phyloP scores from a whole-genome alignment of 2,888 invertebrate species.

The Lochmaea capreae region DNA sequence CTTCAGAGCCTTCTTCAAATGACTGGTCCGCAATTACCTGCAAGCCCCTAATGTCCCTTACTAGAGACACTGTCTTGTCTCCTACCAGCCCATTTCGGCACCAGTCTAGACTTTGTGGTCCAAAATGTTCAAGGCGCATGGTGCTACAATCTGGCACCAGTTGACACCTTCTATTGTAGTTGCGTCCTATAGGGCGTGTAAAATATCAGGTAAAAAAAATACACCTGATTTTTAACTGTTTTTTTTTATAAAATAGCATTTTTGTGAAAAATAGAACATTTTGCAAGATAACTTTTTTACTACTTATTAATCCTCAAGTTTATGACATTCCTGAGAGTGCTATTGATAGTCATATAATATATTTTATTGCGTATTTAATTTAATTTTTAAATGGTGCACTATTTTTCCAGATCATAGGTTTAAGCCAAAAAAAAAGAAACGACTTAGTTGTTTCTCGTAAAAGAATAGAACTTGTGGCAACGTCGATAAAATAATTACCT shows the following conservation, averaged over 20 bases:
- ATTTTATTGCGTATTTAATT: slow-evolving; percentile 29
- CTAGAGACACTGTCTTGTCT: too few relatives aligned
- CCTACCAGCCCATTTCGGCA: too few relatives aligned
- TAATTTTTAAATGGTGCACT: slow-evolving; percentile 26
- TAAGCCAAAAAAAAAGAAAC: slow-evolving; percentile 2
- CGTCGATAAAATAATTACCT: not conserved
- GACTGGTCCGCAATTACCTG: too few relatives aligned
- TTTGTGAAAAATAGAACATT: not conserved
- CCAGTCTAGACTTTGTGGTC: too few relatives aligned
- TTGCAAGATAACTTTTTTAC: slow-evolving; percentile 8
- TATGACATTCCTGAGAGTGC: slow-evolving; percentile 41
- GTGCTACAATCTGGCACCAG: too few relatives aligned
- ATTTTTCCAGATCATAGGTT: slow-evolving; percentile 15
- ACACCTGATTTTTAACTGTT: too few relatives aligned
- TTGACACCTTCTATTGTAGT: too few relatives aligned
- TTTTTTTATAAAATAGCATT: not conserved
- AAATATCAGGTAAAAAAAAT: not conserved
- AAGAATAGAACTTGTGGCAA: not conserved
- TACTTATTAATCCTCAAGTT: slow-evolving; percentile 12
- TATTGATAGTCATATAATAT: slow-evolving; percentile 36
- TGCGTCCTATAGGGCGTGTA: too few relatives aligned
- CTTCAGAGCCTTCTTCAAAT: too few relatives aligned
- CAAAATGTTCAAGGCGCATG: too few relatives aligned
- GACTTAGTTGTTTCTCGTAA: not conserved
- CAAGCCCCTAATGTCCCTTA: too few relatives aligned